A percentile compares a stretch with the other conserved stretches of the same genome.
Evolutionary conservation across 2,113 vertebrate genomes (phyloP).

Genomic region (Ctenodactylus gundi): DNA sequence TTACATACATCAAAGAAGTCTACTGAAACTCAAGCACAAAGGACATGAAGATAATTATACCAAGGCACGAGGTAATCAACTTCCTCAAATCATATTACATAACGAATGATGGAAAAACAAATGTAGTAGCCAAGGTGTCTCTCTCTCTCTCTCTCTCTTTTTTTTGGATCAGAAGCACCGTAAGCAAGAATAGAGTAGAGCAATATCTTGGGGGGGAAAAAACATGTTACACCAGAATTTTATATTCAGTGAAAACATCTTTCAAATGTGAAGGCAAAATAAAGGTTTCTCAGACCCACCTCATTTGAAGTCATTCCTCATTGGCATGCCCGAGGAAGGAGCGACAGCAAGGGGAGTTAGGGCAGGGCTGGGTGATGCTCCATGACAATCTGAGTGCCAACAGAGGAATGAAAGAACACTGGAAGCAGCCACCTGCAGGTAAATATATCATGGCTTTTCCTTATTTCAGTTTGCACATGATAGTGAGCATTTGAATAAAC

Average conservation of each 20-base stretch:
- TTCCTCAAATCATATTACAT: not conserved
- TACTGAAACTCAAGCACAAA: not conserved
- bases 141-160: too few species aligned
- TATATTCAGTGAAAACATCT: not conserved
- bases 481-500: not conserved
- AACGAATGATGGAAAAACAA: not conserved
- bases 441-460: not conserved
- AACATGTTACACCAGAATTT: not conserved
- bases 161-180: not conserved
- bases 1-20: not conserved
- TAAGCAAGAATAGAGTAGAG: not conserved
- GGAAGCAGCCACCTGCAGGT: not conserved
- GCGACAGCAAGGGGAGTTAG: not conserved
- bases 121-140: not conserved
- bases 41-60: not conserved
- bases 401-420: not conserved
- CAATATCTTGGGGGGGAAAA: not conserved
- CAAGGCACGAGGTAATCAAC: not conserved
- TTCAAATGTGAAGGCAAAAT: not conserved
- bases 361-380: not conserved
- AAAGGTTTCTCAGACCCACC: not conserved
- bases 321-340: not conserved
- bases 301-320: not conserved
- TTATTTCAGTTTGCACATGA: not conserved
- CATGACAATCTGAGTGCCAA: not conserved